phyloP scores from a whole-genome alignment of 2,113 vertebrate genomes.

The Conger conger region DNA sequence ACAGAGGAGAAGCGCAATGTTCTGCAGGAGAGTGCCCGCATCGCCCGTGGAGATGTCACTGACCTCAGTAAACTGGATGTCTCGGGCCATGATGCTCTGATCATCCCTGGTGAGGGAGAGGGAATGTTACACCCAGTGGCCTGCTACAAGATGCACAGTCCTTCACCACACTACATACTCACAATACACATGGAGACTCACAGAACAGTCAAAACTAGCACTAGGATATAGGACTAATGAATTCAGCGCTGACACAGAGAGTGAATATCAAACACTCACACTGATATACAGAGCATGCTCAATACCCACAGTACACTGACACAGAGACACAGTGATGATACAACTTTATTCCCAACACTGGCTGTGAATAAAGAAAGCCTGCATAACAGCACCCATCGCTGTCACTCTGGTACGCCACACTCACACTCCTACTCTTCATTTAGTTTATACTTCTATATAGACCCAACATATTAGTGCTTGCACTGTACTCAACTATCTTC shows the following conservation, averaged over 20 bases:
- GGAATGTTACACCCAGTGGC: background rate
- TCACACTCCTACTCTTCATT: no score
- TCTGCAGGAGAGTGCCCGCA: conserved; percentile 88
- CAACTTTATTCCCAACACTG: background rate
- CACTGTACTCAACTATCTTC: background rate
- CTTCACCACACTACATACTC: background rate
- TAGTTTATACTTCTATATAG: no score
- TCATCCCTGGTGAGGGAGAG: conserved; percentile 79
- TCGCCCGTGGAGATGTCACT: conserved; percentile 84
- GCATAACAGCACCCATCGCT: no score
- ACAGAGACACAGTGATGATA: background rate
- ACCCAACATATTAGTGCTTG: background rate
- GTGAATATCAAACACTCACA: no score
- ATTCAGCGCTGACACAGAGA: no score
- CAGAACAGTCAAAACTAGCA: background rate
- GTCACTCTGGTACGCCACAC: no score
- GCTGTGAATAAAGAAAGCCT: no score
- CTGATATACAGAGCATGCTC: background rate
- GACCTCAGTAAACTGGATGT: conserved; percentile 75
- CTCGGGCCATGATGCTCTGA: conserved; percentile 77
- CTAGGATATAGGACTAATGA: no score
- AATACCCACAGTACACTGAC: background rate
- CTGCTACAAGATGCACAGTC: background rate
- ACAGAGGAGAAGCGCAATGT: conserved; percentile 83
- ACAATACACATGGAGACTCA: no score